Evolutionary conservation across 2,888 invertebrate genomes (phyloP).

Genomic region (Endotricha flammealis): DNA sequence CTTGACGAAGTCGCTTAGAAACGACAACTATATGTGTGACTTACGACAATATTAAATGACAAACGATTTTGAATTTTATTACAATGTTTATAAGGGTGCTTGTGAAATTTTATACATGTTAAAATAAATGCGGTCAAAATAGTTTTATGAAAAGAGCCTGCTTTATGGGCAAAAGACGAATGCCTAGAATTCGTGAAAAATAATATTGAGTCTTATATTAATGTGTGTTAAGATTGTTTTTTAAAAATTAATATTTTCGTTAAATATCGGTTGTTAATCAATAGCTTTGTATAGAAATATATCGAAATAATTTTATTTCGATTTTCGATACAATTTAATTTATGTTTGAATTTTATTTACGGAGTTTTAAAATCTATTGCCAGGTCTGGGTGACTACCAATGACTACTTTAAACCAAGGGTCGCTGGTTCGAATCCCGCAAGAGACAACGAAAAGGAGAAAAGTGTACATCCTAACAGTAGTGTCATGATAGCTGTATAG

Average conservation of each 20-base stretch:
- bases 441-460: too few relatives aligned
- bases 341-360: too few relatives aligned
- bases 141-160: slow-evolving; percentile 12
- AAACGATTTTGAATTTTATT: slow-evolving; percentile 9
- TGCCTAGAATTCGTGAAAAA: slow-evolving; percentile 10
- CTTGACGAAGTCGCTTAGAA: slow-evolving; percentile 3
- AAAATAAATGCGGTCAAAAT: slow-evolving; percentile 11
- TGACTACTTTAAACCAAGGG: too few relatives aligned
- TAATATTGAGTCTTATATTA: background rate
- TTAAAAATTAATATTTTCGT: background rate
- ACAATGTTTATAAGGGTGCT: background rate
- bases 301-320: background rate
- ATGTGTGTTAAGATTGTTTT: background rate
- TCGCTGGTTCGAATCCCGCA: too few relatives aligned
- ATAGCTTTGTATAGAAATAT: slow-evolving; percentile 1
- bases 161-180: slow-evolving; percentile 9
- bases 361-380: too few relatives aligned
- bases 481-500: too few relatives aligned
- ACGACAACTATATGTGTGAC: background rate
- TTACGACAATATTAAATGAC: background rate
- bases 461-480: too few relatives aligned
- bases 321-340: too few relatives aligned
- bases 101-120: background rate
- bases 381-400: too few relatives aligned
- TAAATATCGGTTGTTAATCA: slow-evolving; percentile 6